These are phyloP conservation scores for Leucoptera coffeella DNA, from an alignment of 2,888 invertebrate genomes.

Conservation along the genomic window DNA sequence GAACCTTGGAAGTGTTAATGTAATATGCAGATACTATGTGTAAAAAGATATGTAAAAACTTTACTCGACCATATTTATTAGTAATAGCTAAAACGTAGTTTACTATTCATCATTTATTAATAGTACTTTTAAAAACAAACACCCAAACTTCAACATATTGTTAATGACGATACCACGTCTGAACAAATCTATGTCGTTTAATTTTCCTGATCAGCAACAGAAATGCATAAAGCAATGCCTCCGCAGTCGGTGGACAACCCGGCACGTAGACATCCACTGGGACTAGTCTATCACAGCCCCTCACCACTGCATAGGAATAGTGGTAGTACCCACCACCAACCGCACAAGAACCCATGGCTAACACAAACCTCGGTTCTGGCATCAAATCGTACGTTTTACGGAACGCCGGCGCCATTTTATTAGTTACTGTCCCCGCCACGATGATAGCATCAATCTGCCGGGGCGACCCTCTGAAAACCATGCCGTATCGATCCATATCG, in stretches of 20 bases:
- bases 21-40: too few species aligned
- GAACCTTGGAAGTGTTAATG: too few species aligned
- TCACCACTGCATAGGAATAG: slow-evolving; percentile 95
- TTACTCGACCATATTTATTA: too few species aligned
- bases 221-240: slow-evolving; percentile 81
- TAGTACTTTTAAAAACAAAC: too few species aligned
- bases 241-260: slow-evolving; percentile 92
- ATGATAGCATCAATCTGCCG: slow-evolving; percentile 96
- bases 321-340: slow-evolving; percentile 99
- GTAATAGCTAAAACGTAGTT: too few species aligned
- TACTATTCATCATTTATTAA: too few species aligned
- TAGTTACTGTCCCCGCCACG: slow-evolving; percentile 96
- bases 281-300: slow-evolving; percentile 29
- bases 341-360: slow-evolving; percentile 99
- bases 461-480: slow-evolving; percentile 95
- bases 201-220: slow-evolving; percentile 83
- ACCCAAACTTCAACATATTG: too few species aligned
- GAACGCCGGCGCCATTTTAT: slow-evolving; percentile 98
- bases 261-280: slow-evolving; percentile 81
- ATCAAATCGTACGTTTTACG: slow-evolving; percentile 96
- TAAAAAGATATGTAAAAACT: too few species aligned
- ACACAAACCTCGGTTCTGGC: slow-evolving; percentile 95
- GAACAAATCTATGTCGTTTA: slow-evolving; percentile 63
- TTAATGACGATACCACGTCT: slow-evolving; percentile 29
- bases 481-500: slow-evolving; percentile 96